phyloP scores from a whole-genome alignment of 2,797 vertebrate species.

The Coregonus suidteri region DNA sequence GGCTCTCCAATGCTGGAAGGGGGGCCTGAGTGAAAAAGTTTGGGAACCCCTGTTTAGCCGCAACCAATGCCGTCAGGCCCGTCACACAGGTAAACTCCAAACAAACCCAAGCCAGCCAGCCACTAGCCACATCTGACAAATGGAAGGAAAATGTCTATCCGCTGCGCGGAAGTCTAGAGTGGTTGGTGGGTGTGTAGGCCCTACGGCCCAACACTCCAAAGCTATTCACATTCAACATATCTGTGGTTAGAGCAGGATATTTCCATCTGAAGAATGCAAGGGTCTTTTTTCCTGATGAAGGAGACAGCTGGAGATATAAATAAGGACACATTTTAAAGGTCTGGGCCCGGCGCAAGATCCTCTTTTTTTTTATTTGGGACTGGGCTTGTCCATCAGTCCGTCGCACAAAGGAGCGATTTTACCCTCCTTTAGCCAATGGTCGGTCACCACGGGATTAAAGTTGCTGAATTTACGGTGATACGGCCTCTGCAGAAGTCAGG shows the following conservation, averaged over 20 bases:
- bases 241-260: conserved; percentile 79
- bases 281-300: conserved; percentile 73
- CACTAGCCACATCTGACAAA: background rate
- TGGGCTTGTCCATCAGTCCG: conserved; percentile 3
- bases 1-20: background rate
- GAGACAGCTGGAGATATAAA: conserved; percentile 85
- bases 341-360: conserved; percentile 68
- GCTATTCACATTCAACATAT: conserved; percentile 73
- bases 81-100: conserved; percentile 11
- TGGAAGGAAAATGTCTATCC: conserved; percentile 10
- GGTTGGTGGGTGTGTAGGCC: conserved; percentile 39
- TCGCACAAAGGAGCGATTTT: conserved; percentile 64
- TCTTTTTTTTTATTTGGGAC: conserved; percentile 65
- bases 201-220: conserved; percentile 23
- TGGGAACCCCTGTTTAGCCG: background rate
- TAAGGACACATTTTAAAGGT: conserved; percentile 77
- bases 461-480: too few species aligned
- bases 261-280: conserved; percentile 79
- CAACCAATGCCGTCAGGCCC: background rate
- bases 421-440: background rate
- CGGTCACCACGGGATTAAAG: background rate
- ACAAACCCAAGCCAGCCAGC: background rate
- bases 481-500: too few species aligned
- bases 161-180: conserved; percentile 7
- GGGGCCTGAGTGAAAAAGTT: too few species aligned